These are phyloP conservation scores for Ophioninae sp. DNA, from an alignment of 2,888 invertebrate species.

Conservation along the genomic window DNA sequence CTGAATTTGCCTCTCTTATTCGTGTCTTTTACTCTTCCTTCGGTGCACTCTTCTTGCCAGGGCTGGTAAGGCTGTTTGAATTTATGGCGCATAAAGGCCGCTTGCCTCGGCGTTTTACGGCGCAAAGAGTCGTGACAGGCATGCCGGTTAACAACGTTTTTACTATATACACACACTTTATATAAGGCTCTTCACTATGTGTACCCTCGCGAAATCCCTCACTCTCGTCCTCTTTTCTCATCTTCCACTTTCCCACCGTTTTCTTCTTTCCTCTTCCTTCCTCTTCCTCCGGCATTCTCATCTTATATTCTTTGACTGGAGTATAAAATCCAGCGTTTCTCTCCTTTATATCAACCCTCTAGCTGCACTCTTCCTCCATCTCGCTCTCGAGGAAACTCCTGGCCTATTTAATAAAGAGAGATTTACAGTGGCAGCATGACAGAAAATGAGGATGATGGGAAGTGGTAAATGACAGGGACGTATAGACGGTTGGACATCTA, in stretches of 20 bases:
- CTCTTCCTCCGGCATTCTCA: conserved; percentile 1
- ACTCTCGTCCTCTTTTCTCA: conserved; percentile 6
- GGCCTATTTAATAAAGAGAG: conserved; percentile 73
- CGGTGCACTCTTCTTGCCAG: conserved; percentile 42
- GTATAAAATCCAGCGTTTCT: conserved; percentile 61
- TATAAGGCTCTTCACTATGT: conserved; percentile 34
- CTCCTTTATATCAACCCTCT: conserved; percentile 70
- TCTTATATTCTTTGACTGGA: conserved; percentile 44
- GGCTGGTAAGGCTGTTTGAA: conserved; percentile 73
- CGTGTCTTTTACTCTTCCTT: conserved; percentile 20
- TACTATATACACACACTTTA: conserved; percentile 45
- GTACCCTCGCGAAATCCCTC: conserved; percentile 28
- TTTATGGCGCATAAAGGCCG: conserved; percentile 79
- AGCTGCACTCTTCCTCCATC: conserved; percentile 53
- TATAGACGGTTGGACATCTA: conserved; percentile 74
- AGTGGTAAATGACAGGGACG: not conserved
- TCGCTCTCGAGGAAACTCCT: conserved; percentile 69
- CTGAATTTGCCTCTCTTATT: conserved; percentile 10
- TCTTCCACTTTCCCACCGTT: not conserved
- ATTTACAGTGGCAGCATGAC: conserved; percentile 75
- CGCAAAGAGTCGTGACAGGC: conserved; percentile 72
- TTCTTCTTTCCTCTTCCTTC: conserved; percentile 15
- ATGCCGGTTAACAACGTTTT: conserved; percentile 62
- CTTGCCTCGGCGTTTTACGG: conserved; percentile 71
- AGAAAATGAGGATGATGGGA: not conserved